phyloP scores from a whole-genome alignment of 2,113 vertebrate species.

The Cyphomyrus plagiostoma region DNA sequence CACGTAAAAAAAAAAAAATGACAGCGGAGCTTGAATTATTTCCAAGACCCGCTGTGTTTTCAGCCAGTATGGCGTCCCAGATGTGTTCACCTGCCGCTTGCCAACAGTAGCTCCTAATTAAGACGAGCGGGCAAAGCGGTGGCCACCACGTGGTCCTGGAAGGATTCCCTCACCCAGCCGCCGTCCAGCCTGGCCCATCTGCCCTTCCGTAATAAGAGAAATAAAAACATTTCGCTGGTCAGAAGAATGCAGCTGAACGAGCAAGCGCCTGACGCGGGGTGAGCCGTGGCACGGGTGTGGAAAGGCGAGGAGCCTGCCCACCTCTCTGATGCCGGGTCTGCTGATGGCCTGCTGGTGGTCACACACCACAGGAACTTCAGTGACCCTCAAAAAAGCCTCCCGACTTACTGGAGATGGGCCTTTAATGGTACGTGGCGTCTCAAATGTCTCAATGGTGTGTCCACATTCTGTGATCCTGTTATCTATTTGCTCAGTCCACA shows the following conservation, averaged over 20 bases:
- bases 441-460: neutral
- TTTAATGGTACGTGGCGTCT: neutral
- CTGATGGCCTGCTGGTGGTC: neutral
- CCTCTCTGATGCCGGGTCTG: neutral
- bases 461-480: neutral
- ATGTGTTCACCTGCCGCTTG: conserved; percentile 40
- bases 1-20: conserved; percentile 16
- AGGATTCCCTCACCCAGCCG: conserved; percentile 7
- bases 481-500: neutral
- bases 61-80: conserved; percentile 40
- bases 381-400: neutral
- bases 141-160: conserved; percentile 19
- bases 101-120: conserved; percentile 43
- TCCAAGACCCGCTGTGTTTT: conserved; percentile 35
- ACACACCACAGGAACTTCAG: neutral
- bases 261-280: neutral
- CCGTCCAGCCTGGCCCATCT: conserved; percentile 37
- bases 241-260: neutral
- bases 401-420: neutral
- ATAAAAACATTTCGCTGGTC: conserved; percentile 28
- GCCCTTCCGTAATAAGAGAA: conserved; percentile 39
- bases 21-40: conserved; percentile 26
- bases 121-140: conserved; percentile 36
- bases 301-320: neutral
- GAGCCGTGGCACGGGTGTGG: neutral